Conservation (phyloP, 2,113 vertebrate species). For the Aptenodytes forsteri region DNA sequence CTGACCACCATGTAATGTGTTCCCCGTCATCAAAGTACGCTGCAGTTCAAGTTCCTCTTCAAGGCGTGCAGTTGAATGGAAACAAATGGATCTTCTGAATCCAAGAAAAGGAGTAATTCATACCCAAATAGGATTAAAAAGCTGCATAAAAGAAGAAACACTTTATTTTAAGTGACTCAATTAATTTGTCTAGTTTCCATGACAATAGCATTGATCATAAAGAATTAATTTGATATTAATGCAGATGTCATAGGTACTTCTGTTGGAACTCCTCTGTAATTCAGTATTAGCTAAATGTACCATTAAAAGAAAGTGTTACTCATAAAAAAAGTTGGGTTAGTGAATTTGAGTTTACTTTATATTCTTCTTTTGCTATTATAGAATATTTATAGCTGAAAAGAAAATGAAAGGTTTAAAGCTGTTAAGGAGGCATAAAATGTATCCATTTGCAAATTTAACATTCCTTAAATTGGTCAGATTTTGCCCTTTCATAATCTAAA, state of each 20-base stretch:
- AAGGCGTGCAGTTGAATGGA: neutral
- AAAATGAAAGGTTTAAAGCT: constrained; percentile 11
- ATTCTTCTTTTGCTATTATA: constrained; percentile 5
- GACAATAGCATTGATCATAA: constrained; percentile 3
- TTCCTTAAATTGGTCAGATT: constrained; percentile 14
- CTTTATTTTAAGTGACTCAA: neutral
- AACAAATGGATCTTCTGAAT: neutral
- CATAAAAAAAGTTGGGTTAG: neutral
- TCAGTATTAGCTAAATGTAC: constrained; percentile 23
- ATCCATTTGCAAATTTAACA: neutral
- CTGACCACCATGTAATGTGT: neutral
- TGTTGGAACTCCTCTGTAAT: constrained; percentile 15
- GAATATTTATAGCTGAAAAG: constrained; percentile 22
- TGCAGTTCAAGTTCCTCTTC: neutral
- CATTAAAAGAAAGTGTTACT: constrained; percentile 39
- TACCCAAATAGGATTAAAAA: neutral
- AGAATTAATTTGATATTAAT: constrained; percentile 41
- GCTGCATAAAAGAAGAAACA: neutral
- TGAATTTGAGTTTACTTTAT: neutral
- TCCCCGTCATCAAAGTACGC: fast-evolving
- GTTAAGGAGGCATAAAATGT: constrained; percentile 23
- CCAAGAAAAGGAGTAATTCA: neutral
- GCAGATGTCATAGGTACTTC: neutral
- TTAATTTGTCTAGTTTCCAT: constrained; percentile 4
- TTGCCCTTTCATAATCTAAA: neutral